Conservation (phyloP, 1,140 invertebrate genomes). For the Polypedilum vanderplanki region DNA sequence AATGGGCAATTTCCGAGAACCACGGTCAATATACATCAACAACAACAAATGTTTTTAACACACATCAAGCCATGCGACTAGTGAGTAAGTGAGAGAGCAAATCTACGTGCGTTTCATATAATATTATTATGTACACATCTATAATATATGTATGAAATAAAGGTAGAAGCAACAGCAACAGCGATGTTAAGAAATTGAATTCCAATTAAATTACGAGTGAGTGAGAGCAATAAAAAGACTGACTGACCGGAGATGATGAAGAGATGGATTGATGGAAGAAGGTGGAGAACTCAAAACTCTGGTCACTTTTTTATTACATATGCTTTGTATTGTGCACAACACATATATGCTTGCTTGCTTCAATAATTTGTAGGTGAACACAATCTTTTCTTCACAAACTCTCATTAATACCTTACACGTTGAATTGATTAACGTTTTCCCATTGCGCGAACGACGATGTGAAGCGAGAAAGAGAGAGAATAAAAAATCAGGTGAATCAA, state of each 20-base stretch:
- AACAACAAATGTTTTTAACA: slow-evolving; percentile 13
- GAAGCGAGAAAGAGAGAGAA: neutral
- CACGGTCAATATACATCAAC: slow-evolving; percentile 18
- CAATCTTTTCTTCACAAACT: slow-evolving; percentile 11
- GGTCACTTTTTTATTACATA: slow-evolving; percentile 8
- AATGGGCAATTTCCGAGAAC: slow-evolving; percentile 22
- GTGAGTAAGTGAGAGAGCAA: neutral
- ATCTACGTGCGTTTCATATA: slow-evolving; percentile 24
- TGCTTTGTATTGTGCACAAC: neutral
- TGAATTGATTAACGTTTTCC: slow-evolving; percentile 15
- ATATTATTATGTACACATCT: neutral
- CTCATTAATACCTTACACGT: slow-evolving; percentile 11
- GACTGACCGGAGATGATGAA: neutral
- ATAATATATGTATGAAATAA: neutral
- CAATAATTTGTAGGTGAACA: slow-evolving; percentile 5
- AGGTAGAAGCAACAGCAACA: neutral
- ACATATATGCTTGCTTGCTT: neutral
- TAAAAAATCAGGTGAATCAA: slow-evolving; percentile 13
- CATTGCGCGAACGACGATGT: neutral
- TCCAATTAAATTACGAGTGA: slow-evolving; percentile 26
- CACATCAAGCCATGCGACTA: slow-evolving; percentile 1
- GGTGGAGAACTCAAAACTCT: neutral
- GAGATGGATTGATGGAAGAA: slow-evolving; percentile 1
- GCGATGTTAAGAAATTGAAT: slow-evolving; percentile 22
- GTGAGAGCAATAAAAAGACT: neutral